Evolutionary conservation across 2,797 vertebrate species (phyloP), one percentile per base, ranked within the genome.

Genomic region (Clamator glandarius): DNA sequence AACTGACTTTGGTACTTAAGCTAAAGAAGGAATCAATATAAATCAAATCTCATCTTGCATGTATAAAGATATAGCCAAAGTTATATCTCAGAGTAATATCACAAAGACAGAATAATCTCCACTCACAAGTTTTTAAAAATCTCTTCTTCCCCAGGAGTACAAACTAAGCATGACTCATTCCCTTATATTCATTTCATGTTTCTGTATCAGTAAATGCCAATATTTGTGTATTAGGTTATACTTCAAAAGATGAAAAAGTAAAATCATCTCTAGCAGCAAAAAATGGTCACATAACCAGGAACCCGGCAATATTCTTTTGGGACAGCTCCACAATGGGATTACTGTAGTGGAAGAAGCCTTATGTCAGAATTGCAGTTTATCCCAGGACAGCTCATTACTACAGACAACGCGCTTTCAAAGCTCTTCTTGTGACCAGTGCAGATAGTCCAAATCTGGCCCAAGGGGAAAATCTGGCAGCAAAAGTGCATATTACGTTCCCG

Each of bases 331-430:
- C 90, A 95, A 87, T 50, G 61, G 52, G 57, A 82, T 87, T 73
- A 87, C 86, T 85, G 94, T 82, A 82, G 78, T 80, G 73, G 90
- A 91, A 95, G 85, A 70, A 94, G 67, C 44, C 7, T 58, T 66
- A 61, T 67, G 39, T 77, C 78, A 87, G 70, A 90, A 79, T 8
- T 86, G 78, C 77, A 89, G 83, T 90, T 89, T 95, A 95, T 87
- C 83, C 87, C 61, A 91, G 94, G 88, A 81, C 94, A 94, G 78
- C 87, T 93, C 83, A 92, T 91, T 91, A 92, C 41, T 77, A 61
- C 79, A 93, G 67, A 93, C 44, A 90, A 84, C 4, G 0, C 25
- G 55, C 50, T 92, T 90, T 91, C n/a, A 95, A 73, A 96, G 75
- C 62, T 93, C 42, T 51, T 86, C 62, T 90, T 81, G 36, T 74